Conservation (phyloP, 1,140 invertebrate species). For the Mya arenaria region DNA sequence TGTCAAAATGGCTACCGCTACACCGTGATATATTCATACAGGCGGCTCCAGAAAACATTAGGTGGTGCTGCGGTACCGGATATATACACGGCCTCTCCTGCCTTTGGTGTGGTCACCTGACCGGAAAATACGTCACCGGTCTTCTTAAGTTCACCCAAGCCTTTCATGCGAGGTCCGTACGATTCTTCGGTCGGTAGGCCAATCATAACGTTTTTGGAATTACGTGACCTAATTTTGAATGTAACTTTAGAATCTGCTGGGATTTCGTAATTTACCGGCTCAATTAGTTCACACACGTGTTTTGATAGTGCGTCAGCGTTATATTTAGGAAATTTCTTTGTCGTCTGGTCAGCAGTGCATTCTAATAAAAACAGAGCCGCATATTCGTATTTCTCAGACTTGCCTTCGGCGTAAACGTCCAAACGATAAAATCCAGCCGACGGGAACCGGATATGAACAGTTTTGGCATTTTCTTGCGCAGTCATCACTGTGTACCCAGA, state of each 20-base stretch:
- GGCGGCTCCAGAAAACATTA: conserved; percentile 52
- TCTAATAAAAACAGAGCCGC: conserved; percentile 44
- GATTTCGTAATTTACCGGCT: conserved; percentile 41
- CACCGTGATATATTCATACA: conserved; percentile 51
- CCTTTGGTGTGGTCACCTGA: conserved; percentile 31
- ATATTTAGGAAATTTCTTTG: conserved; percentile 44
- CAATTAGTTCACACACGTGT: conserved; percentile 28
- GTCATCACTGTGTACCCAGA: conserved; percentile 37
- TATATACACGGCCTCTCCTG: conserved; percentile 29
- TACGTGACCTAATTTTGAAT: conserved; percentile 18
- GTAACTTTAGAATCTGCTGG: conserved; percentile 21
- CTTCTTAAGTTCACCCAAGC: conserved; percentile 42
- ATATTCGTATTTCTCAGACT: conserved; percentile 49
- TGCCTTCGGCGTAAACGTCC: conserved; percentile 50
- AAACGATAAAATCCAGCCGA: conserved; percentile 39
- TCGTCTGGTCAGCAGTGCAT: conserved; percentile 2
- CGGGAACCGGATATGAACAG: conserved; percentile 40
- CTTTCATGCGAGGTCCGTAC: conserved; percentile 33
- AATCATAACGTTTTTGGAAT: conserved; percentile 38
- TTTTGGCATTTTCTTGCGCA: conserved; percentile 13
- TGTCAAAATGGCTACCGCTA: no score
- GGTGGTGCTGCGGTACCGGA: conserved; percentile 47
- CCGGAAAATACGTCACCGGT: conserved; percentile 18
- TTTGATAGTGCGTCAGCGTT: conserved; percentile 43
- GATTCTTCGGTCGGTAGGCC: conserved; percentile 38